These are phyloP conservation scores for Onchidella celtica DNA, from an alignment of 2,888 invertebrate genomes.

Conservation along the genomic window DNA sequence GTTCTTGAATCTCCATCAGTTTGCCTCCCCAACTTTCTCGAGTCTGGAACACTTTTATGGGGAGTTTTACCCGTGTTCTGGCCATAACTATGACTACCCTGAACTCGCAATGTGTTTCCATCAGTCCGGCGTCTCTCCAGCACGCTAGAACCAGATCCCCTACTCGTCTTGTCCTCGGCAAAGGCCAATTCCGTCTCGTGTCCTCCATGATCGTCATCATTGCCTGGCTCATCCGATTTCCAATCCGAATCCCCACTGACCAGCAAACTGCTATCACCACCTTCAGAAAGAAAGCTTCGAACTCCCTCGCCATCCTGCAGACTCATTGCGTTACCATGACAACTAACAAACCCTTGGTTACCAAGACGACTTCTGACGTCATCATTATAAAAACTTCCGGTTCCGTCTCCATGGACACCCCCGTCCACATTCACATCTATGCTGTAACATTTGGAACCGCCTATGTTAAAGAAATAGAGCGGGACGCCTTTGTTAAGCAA, in stretches of 20 bases:
- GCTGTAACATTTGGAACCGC: conserved; percentile 34
- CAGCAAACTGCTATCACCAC: neutral
- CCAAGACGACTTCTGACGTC: too few species aligned
- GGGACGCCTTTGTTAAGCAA: conserved; percentile 25
- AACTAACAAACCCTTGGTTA: too few species aligned
- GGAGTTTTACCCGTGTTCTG: neutral
- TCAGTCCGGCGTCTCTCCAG: neutral
- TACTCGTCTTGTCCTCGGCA: neutral
- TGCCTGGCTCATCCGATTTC: neutral
- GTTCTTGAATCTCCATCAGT: too few species aligned
- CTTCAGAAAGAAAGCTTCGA: neutral
- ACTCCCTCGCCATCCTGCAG: too few species aligned
- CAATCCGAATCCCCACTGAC: neutral
- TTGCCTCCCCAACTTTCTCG: too few species aligned
- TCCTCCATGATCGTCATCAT: neutral
- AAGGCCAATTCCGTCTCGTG: neutral
- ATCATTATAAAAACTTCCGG: neutral
- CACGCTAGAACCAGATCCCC: neutral
- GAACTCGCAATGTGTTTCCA: neutral
- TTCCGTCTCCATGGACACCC: neutral
- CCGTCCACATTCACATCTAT: neutral
- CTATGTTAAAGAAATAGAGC: conserved; percentile 21
- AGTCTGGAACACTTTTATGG: too few species aligned
- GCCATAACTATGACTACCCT: neutral
- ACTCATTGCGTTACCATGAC: neutral